Conservation (phyloP, 2,888 invertebrate genomes). For the Plutella xylostella region DNA sequence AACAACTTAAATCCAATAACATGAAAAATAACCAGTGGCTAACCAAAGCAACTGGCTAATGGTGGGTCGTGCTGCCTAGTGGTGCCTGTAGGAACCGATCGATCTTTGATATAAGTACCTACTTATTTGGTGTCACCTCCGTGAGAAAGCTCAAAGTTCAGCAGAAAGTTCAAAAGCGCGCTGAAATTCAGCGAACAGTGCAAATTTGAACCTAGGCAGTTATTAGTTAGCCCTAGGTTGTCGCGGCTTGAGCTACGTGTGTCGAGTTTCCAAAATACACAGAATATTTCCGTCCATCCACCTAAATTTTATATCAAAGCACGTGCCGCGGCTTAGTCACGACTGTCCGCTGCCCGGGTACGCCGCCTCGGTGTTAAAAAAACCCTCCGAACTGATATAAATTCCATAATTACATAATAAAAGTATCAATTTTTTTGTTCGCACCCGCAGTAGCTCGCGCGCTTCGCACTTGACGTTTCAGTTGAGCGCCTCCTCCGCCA, state of each 20-base stretch:
- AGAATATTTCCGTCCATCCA: conserved; percentile 41
- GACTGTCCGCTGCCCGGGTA: conserved; percentile 46
- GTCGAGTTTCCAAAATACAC: conserved; percentile 42
- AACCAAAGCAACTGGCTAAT: too few relatives aligned
- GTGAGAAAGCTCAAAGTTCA: too few relatives aligned
- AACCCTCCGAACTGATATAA: conserved; percentile 31
- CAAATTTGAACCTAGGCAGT: too few relatives aligned
- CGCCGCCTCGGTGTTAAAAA: conserved; percentile 46
- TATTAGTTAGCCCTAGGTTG: background rate
- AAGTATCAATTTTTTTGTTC: background rate
- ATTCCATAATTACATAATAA: conserved; percentile 21
- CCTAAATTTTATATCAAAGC: conserved; percentile 55
- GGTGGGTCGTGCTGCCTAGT: too few relatives aligned
- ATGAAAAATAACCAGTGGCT: too few relatives aligned
- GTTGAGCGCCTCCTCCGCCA: conserved; percentile 36
- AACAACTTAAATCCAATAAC: too few relatives aligned
- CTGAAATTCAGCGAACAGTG: too few relatives aligned
- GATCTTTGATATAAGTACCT: too few relatives aligned
- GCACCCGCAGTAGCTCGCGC: background rate
- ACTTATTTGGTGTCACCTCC: too few relatives aligned
- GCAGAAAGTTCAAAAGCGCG: too few relatives aligned
- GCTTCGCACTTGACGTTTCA: conserved; percentile 28
- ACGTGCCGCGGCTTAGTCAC: conserved; percentile 55
- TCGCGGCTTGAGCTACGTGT: background rate
- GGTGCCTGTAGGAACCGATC: too few relatives aligned